Conservation (phyloP, 2,888 invertebrate species). For the Yponomeuta cagnagella region DNA sequence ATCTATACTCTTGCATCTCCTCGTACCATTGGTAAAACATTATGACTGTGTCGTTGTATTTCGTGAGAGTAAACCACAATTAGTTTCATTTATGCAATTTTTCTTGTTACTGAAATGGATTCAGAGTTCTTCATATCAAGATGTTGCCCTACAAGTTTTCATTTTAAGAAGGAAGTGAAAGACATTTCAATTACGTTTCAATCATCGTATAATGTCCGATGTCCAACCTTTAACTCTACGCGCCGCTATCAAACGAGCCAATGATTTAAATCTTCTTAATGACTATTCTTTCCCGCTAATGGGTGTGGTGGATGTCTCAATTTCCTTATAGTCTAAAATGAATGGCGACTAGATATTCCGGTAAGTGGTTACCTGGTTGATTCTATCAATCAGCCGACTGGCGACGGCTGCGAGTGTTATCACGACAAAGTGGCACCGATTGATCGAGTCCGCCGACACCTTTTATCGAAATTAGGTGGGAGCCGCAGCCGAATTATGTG, state of each 20-base stretch:
- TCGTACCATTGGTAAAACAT: too few relatives aligned
- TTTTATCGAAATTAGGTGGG: constrained; percentile 39
- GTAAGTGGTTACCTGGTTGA: constrained; percentile 52
- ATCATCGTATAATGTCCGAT: neutral
- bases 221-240: neutral
- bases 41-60: too few relatives aligned
- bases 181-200: neutral
- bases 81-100: too few relatives aligned
- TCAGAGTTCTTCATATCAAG: neutral
- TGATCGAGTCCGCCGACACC: constrained; percentile 53
- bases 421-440: constrained; percentile 57
- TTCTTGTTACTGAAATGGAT: too few relatives aligned
- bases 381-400: constrained; percentile 54
- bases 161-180: neutral
- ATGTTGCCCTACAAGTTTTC: neutral
- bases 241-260: constrained; percentile 1
- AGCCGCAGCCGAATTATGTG: constrained; percentile 19
- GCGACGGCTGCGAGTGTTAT: constrained; percentile 41
- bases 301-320: constrained; percentile 52
- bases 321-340: constrained; percentile 43
- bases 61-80: too few relatives aligned
- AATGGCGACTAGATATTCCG: constrained; percentile 12
- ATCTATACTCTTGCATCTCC: too few relatives aligned
- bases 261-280: constrained; percentile 1
- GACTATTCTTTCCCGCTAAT: constrained; percentile 6